Base-by-base conservation (phyloP, 2,113 vertebrate genomes). In the Petroica traversi region DNA sequence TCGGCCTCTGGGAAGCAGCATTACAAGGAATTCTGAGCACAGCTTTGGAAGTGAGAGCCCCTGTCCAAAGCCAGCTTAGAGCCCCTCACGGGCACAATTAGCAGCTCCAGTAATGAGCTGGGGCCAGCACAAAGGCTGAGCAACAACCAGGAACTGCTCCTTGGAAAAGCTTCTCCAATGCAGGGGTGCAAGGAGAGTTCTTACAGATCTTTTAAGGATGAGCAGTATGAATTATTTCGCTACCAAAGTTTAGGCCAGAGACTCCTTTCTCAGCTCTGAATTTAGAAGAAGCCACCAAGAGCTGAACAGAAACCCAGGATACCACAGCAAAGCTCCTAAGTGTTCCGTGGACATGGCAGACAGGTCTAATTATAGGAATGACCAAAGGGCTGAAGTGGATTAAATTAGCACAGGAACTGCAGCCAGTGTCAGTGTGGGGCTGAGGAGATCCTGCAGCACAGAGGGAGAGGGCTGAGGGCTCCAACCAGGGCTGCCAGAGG, bases 311-410 rank as follows among this genome's bases (percentile, higher is more conserved):
- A 55, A 62, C 29, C 9, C 2, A 0, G 59, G 22, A n/a, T 23
- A 89, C 64, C 11, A 26, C 28, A 25, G 82, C 15, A 61, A 64
- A 86, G 75, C 91, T 78, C 72, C 5, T 40, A 54, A 76, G 71
- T 74, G 54, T 41, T 76, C 63, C 7, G 71, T 28, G 79, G 79
- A 55, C 88, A 69, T 4, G 23, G 71, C 63, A 89, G 62, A 82
- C 62, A 82, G 67, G 63, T 62, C 95, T 96, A 97, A 97, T 96
- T 95, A 97, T 95, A 97, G 95, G 33, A 85, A 75, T 66, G 79
- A 94, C 85, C 94, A 82, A 92, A 84, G 92, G 94, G 88, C 93
- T 93, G 85, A 66, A 94, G 93, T 40, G 83, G 96, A 97, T 96
- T 94, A 96, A 96, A 95, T 93, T 63, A 95, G 93, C 92, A 78